phyloP scores from a whole-genome alignment of 2,113 vertebrate species.

The Sciurus niger region DNA sequence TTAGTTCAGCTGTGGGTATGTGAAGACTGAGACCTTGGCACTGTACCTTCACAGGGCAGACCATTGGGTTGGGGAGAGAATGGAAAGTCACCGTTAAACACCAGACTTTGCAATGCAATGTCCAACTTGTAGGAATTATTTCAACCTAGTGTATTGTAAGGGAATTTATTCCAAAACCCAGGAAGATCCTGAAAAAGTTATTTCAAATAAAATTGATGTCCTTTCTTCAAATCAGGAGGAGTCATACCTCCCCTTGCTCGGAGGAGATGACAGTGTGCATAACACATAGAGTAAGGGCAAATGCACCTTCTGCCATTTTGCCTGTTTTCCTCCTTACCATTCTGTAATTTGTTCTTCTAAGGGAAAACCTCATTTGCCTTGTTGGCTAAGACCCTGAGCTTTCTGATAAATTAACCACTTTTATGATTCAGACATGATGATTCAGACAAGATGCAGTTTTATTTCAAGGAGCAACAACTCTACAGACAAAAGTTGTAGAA shows the following conservation, averaged over 20 bases:
- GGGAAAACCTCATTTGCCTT: background rate
- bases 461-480: background rate
- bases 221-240: background rate
- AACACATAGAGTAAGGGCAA: background rate
- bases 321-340: background rate
- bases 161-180: background rate
- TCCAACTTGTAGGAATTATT: background rate
- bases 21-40: background rate
- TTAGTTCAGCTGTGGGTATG: fast-evolving
- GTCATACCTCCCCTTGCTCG: background rate
- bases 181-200: background rate
- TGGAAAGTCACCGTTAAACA: too few relatives aligned
- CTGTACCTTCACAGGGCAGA: background rate
- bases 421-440: background rate
- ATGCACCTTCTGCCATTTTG: background rate
- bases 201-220: background rate
- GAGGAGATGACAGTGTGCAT: too few relatives aligned
- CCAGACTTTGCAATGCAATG: background rate
- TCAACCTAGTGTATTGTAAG: background rate
- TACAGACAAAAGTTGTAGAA: background rate
- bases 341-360: background rate
- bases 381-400: background rate
- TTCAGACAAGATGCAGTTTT: background rate
- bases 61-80: background rate
- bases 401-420: background rate